Conservation (phyloP, 2,113 vertebrate genomes). For the Theristicus caerulescens region DNA sequence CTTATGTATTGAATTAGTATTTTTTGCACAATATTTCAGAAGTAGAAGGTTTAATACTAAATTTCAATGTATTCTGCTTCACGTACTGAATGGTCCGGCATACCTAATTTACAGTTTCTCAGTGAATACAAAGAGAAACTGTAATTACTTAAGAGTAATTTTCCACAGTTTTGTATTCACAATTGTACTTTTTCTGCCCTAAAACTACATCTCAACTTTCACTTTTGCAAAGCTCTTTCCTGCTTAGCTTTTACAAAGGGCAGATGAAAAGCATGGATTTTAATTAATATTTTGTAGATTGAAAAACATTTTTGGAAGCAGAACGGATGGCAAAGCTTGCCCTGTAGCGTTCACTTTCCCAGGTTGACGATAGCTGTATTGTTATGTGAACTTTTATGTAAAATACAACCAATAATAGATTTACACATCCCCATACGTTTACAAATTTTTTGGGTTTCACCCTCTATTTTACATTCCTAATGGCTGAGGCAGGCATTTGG, state of each 20-base stretch:
- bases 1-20: not conserved
- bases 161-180: not conserved
- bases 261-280: not conserved
- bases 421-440: fast-evolving
- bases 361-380: not conserved
- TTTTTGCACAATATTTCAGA: not conserved
- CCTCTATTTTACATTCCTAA: not conserved
- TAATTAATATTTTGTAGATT: not conserved
- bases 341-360: not conserved
- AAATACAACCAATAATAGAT: not conserved
- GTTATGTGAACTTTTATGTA: not conserved
- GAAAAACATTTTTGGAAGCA: not conserved
- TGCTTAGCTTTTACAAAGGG: not conserved
- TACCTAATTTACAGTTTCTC: not conserved
- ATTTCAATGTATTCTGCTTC: not conserved
- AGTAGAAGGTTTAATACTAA: not conserved
- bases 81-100: fast-evolving
- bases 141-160: not conserved
- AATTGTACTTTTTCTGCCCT: not conserved
- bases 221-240: not conserved
- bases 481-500: not conserved
- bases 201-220: not conserved
- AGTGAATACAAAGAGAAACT: not conserved
- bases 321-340: not conserved
- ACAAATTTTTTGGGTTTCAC: not conserved